These are phyloP conservation scores for Crax fasciolata DNA, from an alignment of 2,797 vertebrate species.

Conservation along the genomic window DNA sequence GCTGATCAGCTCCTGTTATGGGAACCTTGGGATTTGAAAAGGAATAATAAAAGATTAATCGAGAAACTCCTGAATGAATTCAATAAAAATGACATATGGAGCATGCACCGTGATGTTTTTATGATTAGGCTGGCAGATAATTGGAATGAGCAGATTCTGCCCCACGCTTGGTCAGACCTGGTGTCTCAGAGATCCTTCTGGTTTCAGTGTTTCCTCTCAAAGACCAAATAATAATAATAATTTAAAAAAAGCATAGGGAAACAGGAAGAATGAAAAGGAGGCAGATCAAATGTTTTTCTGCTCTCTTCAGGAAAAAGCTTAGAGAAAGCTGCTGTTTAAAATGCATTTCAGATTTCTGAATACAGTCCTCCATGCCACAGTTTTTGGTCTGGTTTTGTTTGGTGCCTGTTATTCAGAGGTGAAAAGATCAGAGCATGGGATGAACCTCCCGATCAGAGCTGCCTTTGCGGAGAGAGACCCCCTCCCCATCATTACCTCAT, in stretches of 20 bases:
- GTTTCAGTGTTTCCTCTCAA: slow-evolving; percentile 37
- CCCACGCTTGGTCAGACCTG: slow-evolving; percentile 79
- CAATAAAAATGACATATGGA: slow-evolving; percentile 86
- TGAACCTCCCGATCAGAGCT: background rate
- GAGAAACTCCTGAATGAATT: slow-evolving; percentile 85
- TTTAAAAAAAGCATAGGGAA: background rate
- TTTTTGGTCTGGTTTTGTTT: background rate
- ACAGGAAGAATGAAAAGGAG: background rate
- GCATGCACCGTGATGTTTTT: slow-evolving; percentile 81
- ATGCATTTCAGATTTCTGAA: slow-evolving; percentile 30
- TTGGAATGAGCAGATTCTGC: slow-evolving; percentile 83
- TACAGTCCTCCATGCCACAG: background rate
- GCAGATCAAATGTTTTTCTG: background rate
- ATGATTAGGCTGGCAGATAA: slow-evolving; percentile 86
- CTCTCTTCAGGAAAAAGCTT: background rate
- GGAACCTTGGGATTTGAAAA: slow-evolving; percentile 82
- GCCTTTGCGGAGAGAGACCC: background rate
- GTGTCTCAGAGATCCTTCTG: slow-evolving; percentile 79
- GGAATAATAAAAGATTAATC: slow-evolving; percentile 88
- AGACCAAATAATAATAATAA: background rate
- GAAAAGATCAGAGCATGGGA: background rate
- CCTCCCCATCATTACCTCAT: background rate
- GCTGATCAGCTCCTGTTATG: slow-evolving; percentile 78
- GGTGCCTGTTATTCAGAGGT: background rate
- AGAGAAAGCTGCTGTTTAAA: slow-evolving; percentile 4